Evolutionary conservation across 2,888 invertebrate genomes (phyloP), one percentile per base, ranked within the genome.

Genomic region (Oegoconia quadripuncta): DNA sequence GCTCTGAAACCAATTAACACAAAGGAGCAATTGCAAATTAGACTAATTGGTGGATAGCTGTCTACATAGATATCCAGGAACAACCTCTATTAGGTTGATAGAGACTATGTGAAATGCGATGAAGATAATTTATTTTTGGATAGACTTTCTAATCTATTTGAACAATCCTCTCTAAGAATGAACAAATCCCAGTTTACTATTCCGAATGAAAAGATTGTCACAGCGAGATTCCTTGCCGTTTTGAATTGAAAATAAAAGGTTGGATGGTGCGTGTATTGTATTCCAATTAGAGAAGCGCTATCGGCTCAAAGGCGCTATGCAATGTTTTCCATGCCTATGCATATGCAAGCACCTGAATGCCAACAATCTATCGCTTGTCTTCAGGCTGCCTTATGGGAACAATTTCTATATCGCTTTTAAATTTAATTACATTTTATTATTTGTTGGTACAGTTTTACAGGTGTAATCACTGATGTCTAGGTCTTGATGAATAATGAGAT

Each of bases 11-110:
- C 84, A 78, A 84, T 86, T 86, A 84, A 81, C 81, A 77, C 77
- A 73, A 76, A 79, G 74, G 74, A 65, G 63, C 70, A 71, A 79
- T 78, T 76, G 80, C 81, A 81, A 83, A 83, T 86, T 80, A 84
- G 76, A 69, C 74, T 76, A 74, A 74, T 69, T 63, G 64, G 50
- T 46, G 34, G 66, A 68, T 70, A 61, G 62, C 61, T 66, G 74
- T 72, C 64, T 65, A 59, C 59, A 59, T 65, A 66, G 62, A 50
- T 56, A 50, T 26, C 18, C 37, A 64, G 67, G 71, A 75, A 2
- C 9, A 9, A 22, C 9, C 6, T 22, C 5, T 3, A 9, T 5
- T 22, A 22, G n/a, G n/a, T n/a, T n/a, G n/a, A n/a, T n/a, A n/a
- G n/a, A n/a, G n/a, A n/a, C n/a, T n/a, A n/a, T n/a, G n/a, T n/a